A percentile compares a stretch with the other conserved stretches of the same genome.
Evolutionary conservation across 2,797 vertebrate species (phyloP).

Genomic region (Staurois parvus): DNA sequence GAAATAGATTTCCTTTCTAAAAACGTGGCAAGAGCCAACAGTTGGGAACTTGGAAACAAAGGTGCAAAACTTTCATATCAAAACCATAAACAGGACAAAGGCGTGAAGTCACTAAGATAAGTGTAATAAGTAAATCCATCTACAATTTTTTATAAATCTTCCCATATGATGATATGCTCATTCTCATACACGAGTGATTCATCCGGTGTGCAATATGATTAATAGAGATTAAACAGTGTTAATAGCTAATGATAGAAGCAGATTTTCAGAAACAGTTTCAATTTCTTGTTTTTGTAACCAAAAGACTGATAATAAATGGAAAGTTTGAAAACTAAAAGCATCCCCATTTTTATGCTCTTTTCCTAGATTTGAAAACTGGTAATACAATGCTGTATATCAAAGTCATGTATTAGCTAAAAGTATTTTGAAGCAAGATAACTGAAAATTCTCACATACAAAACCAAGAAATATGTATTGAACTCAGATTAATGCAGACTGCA

Average conservation of each 20-base stretch:
- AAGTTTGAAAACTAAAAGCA: not conserved
- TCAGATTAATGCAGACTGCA: too few relatives aligned
- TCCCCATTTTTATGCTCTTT: not conserved
- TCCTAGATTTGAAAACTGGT: not conserved
- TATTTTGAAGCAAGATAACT: not conserved
- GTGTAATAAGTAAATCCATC: not conserved
- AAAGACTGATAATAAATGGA: not conserved
- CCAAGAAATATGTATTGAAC: not conserved
- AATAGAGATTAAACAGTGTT: slow-evolving; percentile 1
- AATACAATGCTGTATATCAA: not conserved
- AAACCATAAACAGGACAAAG: too few relatives aligned
- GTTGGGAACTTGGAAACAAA: not conserved
- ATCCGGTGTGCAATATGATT: not conserved
- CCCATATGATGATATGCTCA: not conserved
- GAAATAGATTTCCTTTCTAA: too few relatives aligned
- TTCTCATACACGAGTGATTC: slow-evolving; percentile 9
- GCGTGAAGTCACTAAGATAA: too few relatives aligned
- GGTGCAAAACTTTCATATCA: too few relatives aligned
- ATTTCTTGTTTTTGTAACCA: not conserved
- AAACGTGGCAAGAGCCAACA: not conserved
- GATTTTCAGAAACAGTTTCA: slow-evolving; percentile 22
- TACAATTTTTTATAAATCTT: not conserved
- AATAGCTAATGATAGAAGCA: slow-evolving; percentile 23
- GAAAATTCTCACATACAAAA: not conserved
- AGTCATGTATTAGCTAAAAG: not conserved